Evolutionary conservation across 2,113 vertebrate genomes (phyloP), one percentile per base, ranked within the genome.

Genomic region (Heterochromis multidens): DNA sequence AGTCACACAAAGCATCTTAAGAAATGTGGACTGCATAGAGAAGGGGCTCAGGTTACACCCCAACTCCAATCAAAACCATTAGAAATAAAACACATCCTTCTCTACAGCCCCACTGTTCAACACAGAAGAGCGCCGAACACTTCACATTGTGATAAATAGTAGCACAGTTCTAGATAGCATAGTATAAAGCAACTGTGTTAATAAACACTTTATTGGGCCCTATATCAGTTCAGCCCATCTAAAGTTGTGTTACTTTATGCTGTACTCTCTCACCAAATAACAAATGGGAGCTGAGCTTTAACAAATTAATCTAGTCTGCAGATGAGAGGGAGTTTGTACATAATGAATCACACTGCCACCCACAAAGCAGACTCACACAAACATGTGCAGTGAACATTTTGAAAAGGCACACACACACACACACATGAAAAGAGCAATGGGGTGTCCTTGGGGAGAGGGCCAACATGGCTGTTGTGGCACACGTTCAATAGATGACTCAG

Each of bases 311-410:
- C 78, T 72, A 21, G 77, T 84, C 80, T 82, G 83, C 76, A 77
- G 86, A 93, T 87, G 80, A 93, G 82, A 84, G 85, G 67, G 85
- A 80, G 83, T 81, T 67, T 46, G 76, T 74, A 31, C 61, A 81
- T 79, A 84, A 89, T 94, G 89, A 93, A 88, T 94, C 91, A 91
- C 43, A 23, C 60, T 25, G 87, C 77, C 80, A 81, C 87, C 89
- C 77, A 85, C 93, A 81, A 82, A 77, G 80, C 60, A 74, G 29
- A 83, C 67, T 13, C 79, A 56, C 88, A 88, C 60, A 61, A 80
- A 80, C 49, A 63, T 77, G 77, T 7, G 16, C 67, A 81, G 21
- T 43, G 31, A 59, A 16, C 54, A 80, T 35, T 88, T 87, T 27
- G 33, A 33, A 88, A 82, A 79, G 6, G 52, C 80, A 52, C 58